Evolutionary conservation across 2,888 invertebrate species (phyloP).

Genomic region (Cheilosia vulpina): DNA sequence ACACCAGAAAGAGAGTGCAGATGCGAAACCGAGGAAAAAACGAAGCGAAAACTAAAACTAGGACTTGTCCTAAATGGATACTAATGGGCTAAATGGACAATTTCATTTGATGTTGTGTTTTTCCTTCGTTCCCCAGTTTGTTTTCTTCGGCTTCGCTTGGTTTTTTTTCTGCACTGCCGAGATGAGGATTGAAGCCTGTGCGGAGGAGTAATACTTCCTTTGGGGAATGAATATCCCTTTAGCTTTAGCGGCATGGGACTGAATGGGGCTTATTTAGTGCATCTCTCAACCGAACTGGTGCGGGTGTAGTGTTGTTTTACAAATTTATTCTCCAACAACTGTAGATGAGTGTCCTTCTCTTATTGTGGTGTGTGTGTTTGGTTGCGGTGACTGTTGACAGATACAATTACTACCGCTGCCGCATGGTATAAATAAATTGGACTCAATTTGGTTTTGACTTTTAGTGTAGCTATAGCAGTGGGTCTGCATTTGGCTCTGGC

Average conservation of each 20-base stretch:
- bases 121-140: slow-evolving; percentile 4
- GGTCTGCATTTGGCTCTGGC: background rate
- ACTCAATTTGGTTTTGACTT: slow-evolving; percentile 55
- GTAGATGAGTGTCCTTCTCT: slow-evolving; percentile 14
- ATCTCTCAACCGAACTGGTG: slow-evolving; percentile 34
- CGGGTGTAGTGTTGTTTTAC: slow-evolving; percentile 37
- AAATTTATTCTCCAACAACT: slow-evolving; percentile 40
- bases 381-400: slow-evolving; percentile 53
- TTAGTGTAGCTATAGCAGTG: slow-evolving; percentile 7
- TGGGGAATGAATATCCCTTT: slow-evolving; percentile 15
- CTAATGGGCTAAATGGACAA: slow-evolving; percentile 74
- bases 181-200: slow-evolving; percentile 29
- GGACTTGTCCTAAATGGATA: slow-evolving; percentile 68
- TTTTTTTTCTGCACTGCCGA: slow-evolving; percentile 2
- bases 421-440: slow-evolving; percentile 45
- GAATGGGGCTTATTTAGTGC: slow-evolving; percentile 62
- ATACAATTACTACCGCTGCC: slow-evolving; percentile 50
- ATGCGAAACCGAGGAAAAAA: slow-evolving; percentile 5
- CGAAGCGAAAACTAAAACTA: slow-evolving; percentile 34
- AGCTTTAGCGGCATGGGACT: slow-evolving; percentile 9
- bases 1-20: background rate
- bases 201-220: slow-evolving; percentile 13
- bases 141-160: background rate
- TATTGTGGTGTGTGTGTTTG: slow-evolving; percentile 13
- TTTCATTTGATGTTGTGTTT: slow-evolving; percentile 73